Percentiles rank a stretch among this genome's conserved stretches.
Conservation (phyloP, 2,888 invertebrate genomes). For the Drosophila histrio region DNA sequence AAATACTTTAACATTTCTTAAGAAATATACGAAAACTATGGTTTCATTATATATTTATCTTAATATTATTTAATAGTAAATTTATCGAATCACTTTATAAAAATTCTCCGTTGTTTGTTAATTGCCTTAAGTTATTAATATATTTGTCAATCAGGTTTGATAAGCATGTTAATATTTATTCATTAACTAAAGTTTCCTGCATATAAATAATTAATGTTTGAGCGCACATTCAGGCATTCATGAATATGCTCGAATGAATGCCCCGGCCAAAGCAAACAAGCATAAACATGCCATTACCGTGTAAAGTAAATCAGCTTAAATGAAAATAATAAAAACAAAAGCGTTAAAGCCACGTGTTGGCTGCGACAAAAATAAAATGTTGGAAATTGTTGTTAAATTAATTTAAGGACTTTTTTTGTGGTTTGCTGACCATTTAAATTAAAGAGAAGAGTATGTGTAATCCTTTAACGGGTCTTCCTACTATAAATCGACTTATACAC, state of each 20-base stretch:
- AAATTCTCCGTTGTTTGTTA: slow-evolving; percentile 3
- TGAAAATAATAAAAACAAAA: slow-evolving; percentile 33
- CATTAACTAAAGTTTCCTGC: not conserved
- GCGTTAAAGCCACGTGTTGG: slow-evolving; percentile 23
- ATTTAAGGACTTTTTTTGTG: slow-evolving; percentile 12
- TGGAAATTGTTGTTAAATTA: slow-evolving; percentile 5
- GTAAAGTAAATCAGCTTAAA: slow-evolving; percentile 48
- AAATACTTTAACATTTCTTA: too few relatives aligned
- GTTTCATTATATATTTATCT: too few relatives aligned
- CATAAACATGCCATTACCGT: slow-evolving; percentile 18
- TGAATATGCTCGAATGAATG: not conserved
- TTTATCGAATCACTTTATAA: not conserved
- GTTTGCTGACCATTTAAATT: slow-evolving; percentile 45
- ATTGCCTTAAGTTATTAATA: slow-evolving; percentile 5
- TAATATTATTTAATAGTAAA: not conserved
- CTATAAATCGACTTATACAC: slow-evolving; percentile 3
- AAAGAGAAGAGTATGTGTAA: slow-evolving; percentile 39
- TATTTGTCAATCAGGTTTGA: not conserved
- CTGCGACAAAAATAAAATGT: not conserved
- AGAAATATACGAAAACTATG: too few relatives aligned
- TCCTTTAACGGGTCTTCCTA: slow-evolving; percentile 20
- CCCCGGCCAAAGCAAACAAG: not conserved
- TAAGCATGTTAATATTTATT: not conserved
- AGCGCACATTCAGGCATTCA: not conserved
- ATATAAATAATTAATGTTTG: not conserved